phyloP scores from a whole-genome alignment of 2,797 vertebrate genomes.

The Siniperca obscura region DNA sequence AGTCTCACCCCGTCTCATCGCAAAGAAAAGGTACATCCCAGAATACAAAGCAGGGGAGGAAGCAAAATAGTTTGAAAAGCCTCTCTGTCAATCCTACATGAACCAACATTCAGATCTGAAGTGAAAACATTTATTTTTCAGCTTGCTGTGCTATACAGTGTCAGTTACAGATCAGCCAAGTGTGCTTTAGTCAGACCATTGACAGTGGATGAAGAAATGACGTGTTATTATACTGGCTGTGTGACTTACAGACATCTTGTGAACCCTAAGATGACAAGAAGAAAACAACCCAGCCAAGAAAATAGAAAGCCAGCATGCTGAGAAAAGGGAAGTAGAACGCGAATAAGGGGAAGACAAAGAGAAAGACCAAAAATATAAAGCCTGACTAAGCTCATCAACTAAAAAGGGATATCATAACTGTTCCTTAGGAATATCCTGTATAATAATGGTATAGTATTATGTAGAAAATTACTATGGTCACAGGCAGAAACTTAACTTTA shows the following conservation, averaged over 20 bases:
- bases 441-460: background rate
- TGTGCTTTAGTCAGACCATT: constrained; percentile 17
- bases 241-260: constrained; percentile 24
- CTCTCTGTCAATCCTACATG: background rate
- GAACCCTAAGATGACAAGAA: background rate
- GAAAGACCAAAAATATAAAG: constrained; percentile 1
- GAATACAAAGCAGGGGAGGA: background rate
- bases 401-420: background rate
- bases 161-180: constrained; percentile 42
- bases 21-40: constrained; percentile 9
- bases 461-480: background rate
- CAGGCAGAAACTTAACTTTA: background rate
- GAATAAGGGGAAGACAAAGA: constrained; percentile 24
- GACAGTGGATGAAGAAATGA: constrained; percentile 37
- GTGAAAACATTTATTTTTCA: constrained; percentile 23
- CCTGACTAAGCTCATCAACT: constrained; percentile 2
- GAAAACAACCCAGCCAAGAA: constrained; percentile 9
- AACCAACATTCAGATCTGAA: constrained; percentile 24
- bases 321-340: constrained; percentile 58
- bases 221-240: background rate
- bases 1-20: background rate
- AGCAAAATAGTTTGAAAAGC: constrained; percentile 8
- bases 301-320: constrained; percentile 55
- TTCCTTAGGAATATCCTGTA: background rate
- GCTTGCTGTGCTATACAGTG: constrained; percentile 5